phyloP scores from a whole-genome alignment of 2,888 invertebrate genomes.

The Drosophila nr. perissopoda region DNA sequence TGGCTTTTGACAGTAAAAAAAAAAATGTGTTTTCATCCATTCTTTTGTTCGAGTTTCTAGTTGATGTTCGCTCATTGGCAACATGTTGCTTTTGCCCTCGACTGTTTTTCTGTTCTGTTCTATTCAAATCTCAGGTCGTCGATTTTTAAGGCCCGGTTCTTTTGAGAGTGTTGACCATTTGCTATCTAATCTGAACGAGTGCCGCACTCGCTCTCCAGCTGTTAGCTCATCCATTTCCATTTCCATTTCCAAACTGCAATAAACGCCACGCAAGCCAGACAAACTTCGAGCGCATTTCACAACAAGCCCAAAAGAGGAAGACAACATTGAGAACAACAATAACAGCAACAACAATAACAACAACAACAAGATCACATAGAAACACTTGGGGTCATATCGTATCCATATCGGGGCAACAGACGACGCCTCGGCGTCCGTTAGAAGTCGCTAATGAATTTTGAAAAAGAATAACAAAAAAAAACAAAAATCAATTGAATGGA shows the following conservation, averaged over 20 bases:
- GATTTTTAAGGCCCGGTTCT: slow-evolving; percentile 10
- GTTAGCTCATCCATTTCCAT: slow-evolving; percentile 73
- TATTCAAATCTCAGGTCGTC: slow-evolving; percentile 22
- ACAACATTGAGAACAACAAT: neutral
- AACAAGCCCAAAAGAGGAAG: slow-evolving; percentile 29
- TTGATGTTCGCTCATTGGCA: slow-evolving; percentile 54
- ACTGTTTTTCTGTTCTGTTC: slow-evolving; percentile 2
- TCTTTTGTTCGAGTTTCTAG: slow-evolving; percentile 36
- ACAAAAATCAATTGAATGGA: slow-evolving; percentile 72
- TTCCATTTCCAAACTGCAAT: slow-evolving; percentile 63
- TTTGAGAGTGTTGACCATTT: slow-evolving; percentile 59
- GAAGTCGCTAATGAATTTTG: slow-evolving; percentile 73
- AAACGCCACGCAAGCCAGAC: slow-evolving; percentile 38
- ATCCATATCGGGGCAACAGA: slow-evolving; percentile 38
- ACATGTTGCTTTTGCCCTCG: slow-evolving; percentile 35
- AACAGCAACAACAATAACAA: neutral
- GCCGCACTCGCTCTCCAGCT: slow-evolving; percentile 75
- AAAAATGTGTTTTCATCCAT: slow-evolving; percentile 17
- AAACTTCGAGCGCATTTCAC: slow-evolving; percentile 50
- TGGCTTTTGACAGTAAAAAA: slow-evolving; percentile 21
- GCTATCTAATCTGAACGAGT: slow-evolving; percentile 74
- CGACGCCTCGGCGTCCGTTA: slow-evolving; percentile 63
- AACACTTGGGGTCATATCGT: slow-evolving; percentile 36
- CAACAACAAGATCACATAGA: slow-evolving; percentile 24
- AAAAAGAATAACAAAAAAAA: slow-evolving; percentile 14